Base-by-base conservation (phyloP, 2,113 vertebrate genomes). In the Cranoglanis bouderius region DNA sequence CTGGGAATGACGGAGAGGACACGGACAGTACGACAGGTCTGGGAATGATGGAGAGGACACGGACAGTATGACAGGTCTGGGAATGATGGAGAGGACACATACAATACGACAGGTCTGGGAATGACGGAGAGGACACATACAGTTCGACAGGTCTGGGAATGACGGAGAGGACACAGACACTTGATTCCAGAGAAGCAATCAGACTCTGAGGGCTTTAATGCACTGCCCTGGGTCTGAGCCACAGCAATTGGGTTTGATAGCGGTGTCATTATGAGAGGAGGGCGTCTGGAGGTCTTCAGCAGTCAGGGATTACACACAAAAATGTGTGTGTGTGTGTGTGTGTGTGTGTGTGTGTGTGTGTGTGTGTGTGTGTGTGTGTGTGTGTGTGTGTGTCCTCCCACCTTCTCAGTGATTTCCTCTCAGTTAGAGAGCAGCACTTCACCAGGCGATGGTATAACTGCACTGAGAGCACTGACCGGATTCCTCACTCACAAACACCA, bases 151-250 rank as follows among this genome's bases (percentile, higher is more conserved):
- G 93, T 89, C 65, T 38, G 84, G 75, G 88, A 93, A 95, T 90
- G 93, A 94, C 92, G 90, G 93, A 86, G 91, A 77, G 74, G 74
- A 77, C 74, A 46, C 21, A 8, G 38, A 77, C 94, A 95, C 94
- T 95, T 95, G 95, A 96, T 94, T 96, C 93, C 94, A 86, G 92
- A 96, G 95, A 94, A 94, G 94, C 94, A 96, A 95, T 96, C 95
- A 95, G 93, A 94, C 93, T 91, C 93, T 92, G 91, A 93, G 93
- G 94, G 93, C 92, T 95, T 95, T 95, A 95, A 95, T 95, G 93
- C 93, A 94, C 93, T 93, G 93, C 93, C 94, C 94, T 94, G 94
- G 94, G 94, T 95, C 93, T 95, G 94, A 96, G 95, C 94, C 94
- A 93, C 93, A 92, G 94, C 94, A 95, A 94, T 95, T 94, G 95